phyloP scores from a whole-genome alignment of 1,140 invertebrate species.

The Pararge aegeria region DNA sequence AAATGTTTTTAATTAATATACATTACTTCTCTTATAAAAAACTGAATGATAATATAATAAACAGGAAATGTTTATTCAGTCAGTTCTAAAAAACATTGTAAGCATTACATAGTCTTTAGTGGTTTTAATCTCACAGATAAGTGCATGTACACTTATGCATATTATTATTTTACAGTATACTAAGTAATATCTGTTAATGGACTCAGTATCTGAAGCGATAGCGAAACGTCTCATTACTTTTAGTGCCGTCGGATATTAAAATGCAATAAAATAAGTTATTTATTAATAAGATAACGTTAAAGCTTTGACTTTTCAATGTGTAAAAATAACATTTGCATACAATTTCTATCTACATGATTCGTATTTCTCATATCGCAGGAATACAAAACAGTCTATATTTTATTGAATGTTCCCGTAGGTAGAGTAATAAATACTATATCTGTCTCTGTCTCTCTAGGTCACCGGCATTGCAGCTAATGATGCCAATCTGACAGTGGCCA shows the following conservation, averaged over 20 bases:
- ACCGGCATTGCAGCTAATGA: conserved; percentile 74
- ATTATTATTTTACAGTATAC: conserved; percentile 8
- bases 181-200: conserved; percentile 29
- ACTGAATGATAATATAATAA: background rate
- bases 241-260: conserved; percentile 24
- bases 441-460: conserved; percentile 39
- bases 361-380: background rate
- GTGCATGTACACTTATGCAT: conserved; percentile 12
- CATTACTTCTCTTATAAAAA: background rate
- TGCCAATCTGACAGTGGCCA: conserved; percentile 65
- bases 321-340: conserved; percentile 1
- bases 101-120: conserved; percentile 4
- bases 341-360: background rate
- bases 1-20: background rate
- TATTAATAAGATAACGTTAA: conserved; percentile 11
- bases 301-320: conserved; percentile 6
- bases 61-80: background rate
- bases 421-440: conserved; percentile 7
- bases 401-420: background rate
- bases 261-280: conserved; percentile 20
- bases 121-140: conserved; percentile 6
- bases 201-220: conserved; percentile 21
- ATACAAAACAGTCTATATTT: background rate
- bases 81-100: background rate
- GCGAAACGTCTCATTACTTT: conserved; percentile 28